A percentile compares a stretch with the other conserved stretches of the same genome.
These are phyloP conservation scores for Leptestheria dahalacensis DNA, from an alignment of 1,140 invertebrate species.

Conservation along the genomic window DNA sequence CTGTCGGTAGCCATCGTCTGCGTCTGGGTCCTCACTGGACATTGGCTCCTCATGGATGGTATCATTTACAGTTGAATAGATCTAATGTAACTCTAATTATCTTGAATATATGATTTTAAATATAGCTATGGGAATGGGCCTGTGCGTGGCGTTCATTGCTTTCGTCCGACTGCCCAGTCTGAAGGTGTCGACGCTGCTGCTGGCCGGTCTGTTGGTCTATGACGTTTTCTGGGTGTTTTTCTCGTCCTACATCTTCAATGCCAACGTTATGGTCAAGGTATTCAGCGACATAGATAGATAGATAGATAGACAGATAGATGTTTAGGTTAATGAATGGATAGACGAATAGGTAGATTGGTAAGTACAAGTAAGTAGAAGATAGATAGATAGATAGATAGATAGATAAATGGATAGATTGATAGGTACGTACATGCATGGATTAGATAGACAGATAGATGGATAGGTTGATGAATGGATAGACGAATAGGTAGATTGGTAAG, in stretches of 20 bases:
- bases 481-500: no score
- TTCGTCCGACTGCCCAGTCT: conserved; percentile 87
- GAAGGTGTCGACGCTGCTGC: conserved; percentile 86
- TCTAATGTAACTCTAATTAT: not conserved
- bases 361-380: no score
- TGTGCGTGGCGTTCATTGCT: conserved; percentile 94
- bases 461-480: no score
- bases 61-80: conserved; percentile 7
- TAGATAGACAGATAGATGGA: no score
- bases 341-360: no score
- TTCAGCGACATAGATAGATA: conserved; percentile 22
- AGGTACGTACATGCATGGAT: not conserved
- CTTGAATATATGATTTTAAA: conserved; percentile 16
- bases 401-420: no score
- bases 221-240: conserved; percentile 99
- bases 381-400: no score
- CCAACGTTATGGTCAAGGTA: conserved; percentile 96
- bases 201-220: conserved; percentile 87
- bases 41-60: conserved; percentile 97
- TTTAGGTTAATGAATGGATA: no score
- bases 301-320: no score
- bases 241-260: conserved; percentile 94
- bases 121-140: conserved; percentile 85
- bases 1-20: conserved; percentile 85
- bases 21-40: conserved; percentile 90